Evolutionary conservation across 1,140 invertebrate genomes (phyloP).

Genomic region (Drosophila jambulina): DNA sequence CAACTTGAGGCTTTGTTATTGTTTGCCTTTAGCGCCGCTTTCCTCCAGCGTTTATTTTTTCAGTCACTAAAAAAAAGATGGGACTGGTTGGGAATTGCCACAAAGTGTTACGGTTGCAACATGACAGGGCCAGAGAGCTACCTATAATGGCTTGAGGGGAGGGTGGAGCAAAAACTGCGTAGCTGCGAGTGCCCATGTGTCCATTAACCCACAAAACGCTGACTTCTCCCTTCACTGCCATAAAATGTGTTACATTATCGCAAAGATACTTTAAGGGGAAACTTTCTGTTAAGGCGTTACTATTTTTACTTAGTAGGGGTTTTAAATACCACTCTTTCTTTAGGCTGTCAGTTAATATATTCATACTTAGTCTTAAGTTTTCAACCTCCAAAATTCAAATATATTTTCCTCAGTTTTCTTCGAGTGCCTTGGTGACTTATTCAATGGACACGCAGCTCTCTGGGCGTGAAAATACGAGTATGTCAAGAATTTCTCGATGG

Average conservation of each 20-base stretch:
- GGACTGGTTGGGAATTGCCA: background rate
- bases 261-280: background rate
- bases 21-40: constrained; percentile 37
- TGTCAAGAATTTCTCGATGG: constrained; percentile 66
- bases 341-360: background rate
- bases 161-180: constrained; percentile 17
- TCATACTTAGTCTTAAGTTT: too few species aligned
- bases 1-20: constrained; percentile 63
- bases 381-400: background rate
- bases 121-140: background rate
- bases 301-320: background rate
- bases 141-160: background rate
- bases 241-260: constrained; percentile 1
- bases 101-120: constrained; percentile 11
- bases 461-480: constrained; percentile 57
- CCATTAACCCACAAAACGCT: constrained; percentile 58
- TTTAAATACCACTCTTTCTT: background rate
- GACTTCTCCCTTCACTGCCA: constrained; percentile 19
- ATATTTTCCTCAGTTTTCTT: background rate
- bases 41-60: constrained; percentile 15
- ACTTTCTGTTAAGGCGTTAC: background rate
- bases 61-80: background rate
- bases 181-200: constrained; percentile 34
- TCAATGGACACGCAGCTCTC: constrained; percentile 24
- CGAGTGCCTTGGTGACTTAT: constrained; percentile 6